These are phyloP conservation scores for Brotogeris chrysoptera DNA, from an alignment of 2,797 vertebrate species.

Conservation along the genomic window DNA sequence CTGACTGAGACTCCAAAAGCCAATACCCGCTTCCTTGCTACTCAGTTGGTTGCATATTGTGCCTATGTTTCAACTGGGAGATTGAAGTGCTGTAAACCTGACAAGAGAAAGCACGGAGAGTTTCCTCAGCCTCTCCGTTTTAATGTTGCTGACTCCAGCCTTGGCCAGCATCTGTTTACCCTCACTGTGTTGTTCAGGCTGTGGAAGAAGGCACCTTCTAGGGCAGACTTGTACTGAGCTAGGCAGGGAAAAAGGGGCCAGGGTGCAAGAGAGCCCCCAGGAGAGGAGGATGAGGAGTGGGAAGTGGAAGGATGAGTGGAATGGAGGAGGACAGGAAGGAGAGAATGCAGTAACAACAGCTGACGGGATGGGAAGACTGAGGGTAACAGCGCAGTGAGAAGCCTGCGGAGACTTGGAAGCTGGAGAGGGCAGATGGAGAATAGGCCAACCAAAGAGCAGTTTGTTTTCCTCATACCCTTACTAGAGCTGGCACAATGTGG, in stretches of 20 bases:
- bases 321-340: background rate
- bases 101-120: background rate
- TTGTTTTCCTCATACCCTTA: background rate
- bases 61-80: background rate
- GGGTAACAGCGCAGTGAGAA: background rate
- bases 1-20: background rate
- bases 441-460: background rate
- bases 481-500: rapidly evolving
- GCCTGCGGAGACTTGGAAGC: background rate
- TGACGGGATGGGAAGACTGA: background rate
- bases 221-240: background rate
- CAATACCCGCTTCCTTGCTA: background rate
- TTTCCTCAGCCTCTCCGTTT: background rate
- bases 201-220: background rate
- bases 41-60: background rate
- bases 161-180: background rate
- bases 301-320: background rate
- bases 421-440: background rate
- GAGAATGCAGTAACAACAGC: rapidly evolving
- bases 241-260: background rate
- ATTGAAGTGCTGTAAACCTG: background rate
- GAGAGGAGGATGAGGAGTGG: background rate
- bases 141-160: background rate
- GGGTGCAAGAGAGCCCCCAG: background rate
- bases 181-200: background rate